Conservation (phyloP, 1,140 invertebrate genomes). For the Drosophila funebris region DNA sequence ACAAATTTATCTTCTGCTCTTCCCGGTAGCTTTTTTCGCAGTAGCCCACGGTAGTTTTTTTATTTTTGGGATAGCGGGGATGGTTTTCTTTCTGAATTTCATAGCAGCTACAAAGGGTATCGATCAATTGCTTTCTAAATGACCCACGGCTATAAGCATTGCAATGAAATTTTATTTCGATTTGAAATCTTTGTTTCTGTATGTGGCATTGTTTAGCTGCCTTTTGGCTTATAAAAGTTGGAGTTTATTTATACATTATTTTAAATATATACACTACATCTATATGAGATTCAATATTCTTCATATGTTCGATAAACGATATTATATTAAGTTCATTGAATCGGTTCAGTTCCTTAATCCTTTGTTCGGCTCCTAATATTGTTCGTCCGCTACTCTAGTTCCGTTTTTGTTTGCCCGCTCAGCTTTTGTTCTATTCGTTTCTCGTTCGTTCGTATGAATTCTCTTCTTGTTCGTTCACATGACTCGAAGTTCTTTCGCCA, state of each 20-base stretch:
- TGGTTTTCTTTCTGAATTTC: slow-evolving; percentile 42
- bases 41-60: slow-evolving; percentile 76
- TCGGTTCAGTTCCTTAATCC: no score
- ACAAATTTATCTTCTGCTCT: slow-evolving; percentile 66
- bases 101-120: slow-evolving; percentile 41
- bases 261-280: no score
- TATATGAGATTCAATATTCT: no score
- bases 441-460: no score
- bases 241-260: background rate
- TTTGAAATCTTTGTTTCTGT: slow-evolving; percentile 45
- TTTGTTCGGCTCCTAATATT: no score
- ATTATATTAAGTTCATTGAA: background rate
- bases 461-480: no score
- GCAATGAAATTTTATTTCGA: slow-evolving; percentile 77
- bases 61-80: background rate
- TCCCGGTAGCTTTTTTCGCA: slow-evolving; percentile 76
- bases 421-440: no score
- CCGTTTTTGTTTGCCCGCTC: no score
- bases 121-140: slow-evolving; percentile 81
- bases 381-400: no score
- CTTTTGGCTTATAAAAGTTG: background rate
- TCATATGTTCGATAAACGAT: no score
- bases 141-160: slow-evolving; percentile 50
- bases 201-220: slow-evolving; percentile 22
- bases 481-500: no score